Conservation (phyloP, 2,797 vertebrate species). For the Lacerta viridis region DNA sequence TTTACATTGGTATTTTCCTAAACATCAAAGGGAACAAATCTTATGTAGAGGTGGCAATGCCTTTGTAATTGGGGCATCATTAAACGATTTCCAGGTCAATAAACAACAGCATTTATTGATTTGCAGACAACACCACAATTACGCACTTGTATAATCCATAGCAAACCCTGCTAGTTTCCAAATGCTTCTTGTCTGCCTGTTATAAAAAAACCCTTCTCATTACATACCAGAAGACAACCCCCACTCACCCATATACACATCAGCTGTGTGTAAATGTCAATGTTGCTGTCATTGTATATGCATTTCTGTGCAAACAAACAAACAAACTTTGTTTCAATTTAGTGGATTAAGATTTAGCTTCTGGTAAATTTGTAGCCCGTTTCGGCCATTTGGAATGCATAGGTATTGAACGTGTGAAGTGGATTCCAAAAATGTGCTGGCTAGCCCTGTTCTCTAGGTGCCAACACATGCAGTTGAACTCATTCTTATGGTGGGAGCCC, state of each 20-base stretch:
- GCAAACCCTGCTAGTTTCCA: constrained; percentile 8
- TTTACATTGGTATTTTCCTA: constrained; percentile 37
- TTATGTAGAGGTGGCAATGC: constrained; percentile 8
- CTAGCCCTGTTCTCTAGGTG: neutral
- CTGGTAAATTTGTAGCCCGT: neutral
- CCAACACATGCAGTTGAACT: neutral
- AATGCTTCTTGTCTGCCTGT: neutral
- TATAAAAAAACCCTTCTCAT: neutral
- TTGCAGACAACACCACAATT: constrained; percentile 37
- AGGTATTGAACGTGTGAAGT: neutral
- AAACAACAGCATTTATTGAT: constrained; percentile 12
- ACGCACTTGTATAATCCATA: constrained; percentile 36
- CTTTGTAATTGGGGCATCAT: constrained; percentile 1
- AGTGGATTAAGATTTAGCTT: neutral
- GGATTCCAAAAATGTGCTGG: neutral
- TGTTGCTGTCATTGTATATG: neutral
- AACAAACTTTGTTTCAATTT: constrained; percentile 15
- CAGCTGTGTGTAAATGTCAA: neutral
- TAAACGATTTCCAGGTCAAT: constrained; percentile 41
- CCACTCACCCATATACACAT: neutral
- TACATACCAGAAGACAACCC: neutral
- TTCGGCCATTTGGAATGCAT: neutral
- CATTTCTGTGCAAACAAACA: neutral
- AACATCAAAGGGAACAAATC: neutral
- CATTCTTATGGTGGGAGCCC: no score